Base-by-base conservation (phyloP, 2,888 invertebrate genomes). In the Ochropacha duplaris region DNA sequence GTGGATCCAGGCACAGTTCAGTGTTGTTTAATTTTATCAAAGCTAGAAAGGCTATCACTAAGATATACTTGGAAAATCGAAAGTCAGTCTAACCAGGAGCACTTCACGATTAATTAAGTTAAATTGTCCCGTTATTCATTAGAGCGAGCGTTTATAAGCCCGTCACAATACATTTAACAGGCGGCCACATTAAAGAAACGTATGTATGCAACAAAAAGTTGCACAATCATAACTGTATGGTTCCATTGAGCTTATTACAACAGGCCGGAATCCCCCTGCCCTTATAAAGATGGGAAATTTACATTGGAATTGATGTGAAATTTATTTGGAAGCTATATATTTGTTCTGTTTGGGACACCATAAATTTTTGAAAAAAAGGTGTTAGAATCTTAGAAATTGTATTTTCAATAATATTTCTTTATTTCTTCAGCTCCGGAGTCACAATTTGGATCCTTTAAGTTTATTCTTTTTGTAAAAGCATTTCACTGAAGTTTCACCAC, bases 111-210 rank as follows among this genome's bases (percentile, higher is more conserved):
- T 86, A 88, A 90, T 89, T 87, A 88, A 88, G 76, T 81, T 78
- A 78, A 81, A 74, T 69, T 72, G 68, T 74, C 75, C 83, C 86
- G 89, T 87, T 89, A 87, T 76, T 82, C 83, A 79, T 86, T 86
- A 79, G 83, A 86, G 76, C 79, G 74, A 76, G 79, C 83, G 88
- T 86, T 88, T 85, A 88, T 87, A 83, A 78, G 71, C 83, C 31
- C 87, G 88, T 89, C 88, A 89, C 90, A 90, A 89, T 84, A 88
- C 87, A 88, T 89, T 90, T 83, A 88, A 84, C 89, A 77, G 72
- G 78, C 84, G 76, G 82, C 76, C 76, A 79, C 81, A 76, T 78
- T 78, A 76, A 76, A 76, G 69, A 69, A 58, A 55, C 60, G 57
- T 60, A 19, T 44, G 19, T 44, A 62, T 51, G 55, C 57, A 63